These are phyloP conservation scores for Stegophylla sp. DNA, from an alignment of 2,888 invertebrate species.

Conservation along the genomic window DNA sequence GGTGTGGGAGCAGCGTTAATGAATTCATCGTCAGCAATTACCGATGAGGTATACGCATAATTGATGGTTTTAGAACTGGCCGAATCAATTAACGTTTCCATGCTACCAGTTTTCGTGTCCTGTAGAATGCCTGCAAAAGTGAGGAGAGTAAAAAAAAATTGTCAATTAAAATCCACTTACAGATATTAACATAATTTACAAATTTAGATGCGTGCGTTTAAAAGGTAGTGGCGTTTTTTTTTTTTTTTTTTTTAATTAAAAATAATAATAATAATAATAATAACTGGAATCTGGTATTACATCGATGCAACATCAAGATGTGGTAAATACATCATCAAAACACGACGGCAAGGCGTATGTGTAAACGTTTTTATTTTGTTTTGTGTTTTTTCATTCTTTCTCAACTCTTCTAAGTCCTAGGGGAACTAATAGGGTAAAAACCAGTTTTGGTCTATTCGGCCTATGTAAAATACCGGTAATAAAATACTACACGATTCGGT, in stretches of 20 bases:
- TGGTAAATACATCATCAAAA: slow-evolving; percentile 27
- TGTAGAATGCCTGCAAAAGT: slow-evolving; percentile 50
- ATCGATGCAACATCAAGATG: slow-evolving; percentile 1
- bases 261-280: slow-evolving; percentile 41
- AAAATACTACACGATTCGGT: not conserved
- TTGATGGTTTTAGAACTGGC: slow-evolving; percentile 42
- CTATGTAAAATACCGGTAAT: not conserved
- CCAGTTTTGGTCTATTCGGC: slow-evolving; percentile 38
- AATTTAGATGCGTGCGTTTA: slow-evolving; percentile 32
- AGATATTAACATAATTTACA: slow-evolving; percentile 51
- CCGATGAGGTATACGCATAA: slow-evolving; percentile 49
- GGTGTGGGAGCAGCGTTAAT: slow-evolving; percentile 17
- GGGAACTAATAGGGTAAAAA: slow-evolving; percentile 20
- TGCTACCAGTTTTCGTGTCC: slow-evolving; percentile 49
- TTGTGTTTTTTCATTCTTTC: not conserved
- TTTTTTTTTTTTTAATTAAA: slow-evolving; percentile 41
- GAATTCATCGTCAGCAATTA: slow-evolving; percentile 43
- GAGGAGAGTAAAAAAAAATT: slow-evolving; percentile 10
- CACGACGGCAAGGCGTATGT: not conserved
- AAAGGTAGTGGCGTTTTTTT: not conserved
- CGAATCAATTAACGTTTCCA: slow-evolving; percentile 56
- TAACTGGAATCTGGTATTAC: slow-evolving; percentile 27
- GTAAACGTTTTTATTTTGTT: slow-evolving; percentile 24
- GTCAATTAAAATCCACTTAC: slow-evolving; percentile 57
- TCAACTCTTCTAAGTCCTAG: not conserved